These are phyloP conservation scores for Mantis religiosa DNA, from an alignment of 2,888 invertebrate species.

Conservation along the genomic window DNA sequence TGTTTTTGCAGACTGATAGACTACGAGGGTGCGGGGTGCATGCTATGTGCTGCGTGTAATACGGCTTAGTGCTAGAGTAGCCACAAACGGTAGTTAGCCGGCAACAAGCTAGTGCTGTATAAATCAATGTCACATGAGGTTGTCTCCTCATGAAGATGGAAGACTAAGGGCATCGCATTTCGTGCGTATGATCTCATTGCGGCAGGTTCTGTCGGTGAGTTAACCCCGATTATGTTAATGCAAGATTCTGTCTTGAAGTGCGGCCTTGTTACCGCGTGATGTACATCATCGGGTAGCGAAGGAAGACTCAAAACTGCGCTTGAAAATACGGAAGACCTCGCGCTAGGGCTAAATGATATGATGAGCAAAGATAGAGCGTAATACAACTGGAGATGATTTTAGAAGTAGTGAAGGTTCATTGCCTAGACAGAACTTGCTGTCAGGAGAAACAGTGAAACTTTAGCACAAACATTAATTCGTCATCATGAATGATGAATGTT, in stretches of 20 bases:
- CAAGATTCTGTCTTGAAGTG: neutral
- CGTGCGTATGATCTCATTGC: constrained; percentile 14
- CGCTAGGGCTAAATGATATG: too few species aligned
- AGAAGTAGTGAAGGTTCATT: too few species aligned
- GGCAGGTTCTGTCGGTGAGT: neutral
- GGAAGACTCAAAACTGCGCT: neutral
- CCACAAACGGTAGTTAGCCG: neutral
- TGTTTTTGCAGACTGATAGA: neutral
- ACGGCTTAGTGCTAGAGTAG: neutral
- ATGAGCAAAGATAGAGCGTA: too few species aligned
- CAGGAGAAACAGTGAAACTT: too few species aligned
- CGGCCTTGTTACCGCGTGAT: neutral
- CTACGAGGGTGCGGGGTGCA: neutral
- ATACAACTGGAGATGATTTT: too few species aligned
- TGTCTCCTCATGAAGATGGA: constrained; percentile 3
- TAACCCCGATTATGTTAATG: neutral
- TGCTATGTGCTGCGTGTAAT: neutral
- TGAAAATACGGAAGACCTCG: neutral
- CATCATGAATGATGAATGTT: too few species aligned
- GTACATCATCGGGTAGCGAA: neutral
- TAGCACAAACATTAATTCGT: too few species aligned
- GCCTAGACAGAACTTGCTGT: too few species aligned
- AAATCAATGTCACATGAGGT: neutral
- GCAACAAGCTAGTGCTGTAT: neutral
- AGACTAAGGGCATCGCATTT: constrained; percentile 7